Percentiles rank a stretch among this genome's conserved stretches.
phyloP scores from a whole-genome alignment of 2,888 invertebrate genomes.

The Tetranychus truncatus region DNA sequence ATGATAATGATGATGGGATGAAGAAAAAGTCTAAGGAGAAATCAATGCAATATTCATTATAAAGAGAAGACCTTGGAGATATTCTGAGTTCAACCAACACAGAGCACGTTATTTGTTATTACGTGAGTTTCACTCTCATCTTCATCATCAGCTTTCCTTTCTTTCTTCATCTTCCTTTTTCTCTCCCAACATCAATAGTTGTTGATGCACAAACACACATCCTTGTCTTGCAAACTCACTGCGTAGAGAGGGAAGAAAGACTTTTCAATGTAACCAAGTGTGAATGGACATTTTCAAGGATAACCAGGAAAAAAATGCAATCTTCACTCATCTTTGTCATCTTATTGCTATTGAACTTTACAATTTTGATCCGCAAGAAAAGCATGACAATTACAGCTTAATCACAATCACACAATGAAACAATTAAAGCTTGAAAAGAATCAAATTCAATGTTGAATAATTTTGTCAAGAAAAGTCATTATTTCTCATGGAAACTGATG shows the following conservation, averaged over 20 bases:
- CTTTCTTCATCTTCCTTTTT: too few species aligned
- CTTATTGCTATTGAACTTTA: too few species aligned
- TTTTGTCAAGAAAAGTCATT: too few species aligned
- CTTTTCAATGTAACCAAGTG: background rate
- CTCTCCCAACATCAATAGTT: background rate
- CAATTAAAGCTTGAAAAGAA: too few species aligned
- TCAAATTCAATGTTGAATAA: too few species aligned
- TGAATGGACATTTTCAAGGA: constrained; percentile 1
- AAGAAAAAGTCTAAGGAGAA: background rate
- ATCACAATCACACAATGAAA: background rate
- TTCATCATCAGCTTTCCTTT: background rate
- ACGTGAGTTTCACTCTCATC: background rate
- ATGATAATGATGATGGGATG: background rate
- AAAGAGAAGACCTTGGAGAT: background rate
- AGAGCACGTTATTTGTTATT: background rate
- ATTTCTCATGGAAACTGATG: too few species aligned
- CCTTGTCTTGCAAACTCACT: background rate
- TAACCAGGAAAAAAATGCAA: background rate
- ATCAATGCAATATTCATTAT: background rate
- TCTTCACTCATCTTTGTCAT: background rate
- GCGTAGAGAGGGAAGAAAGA: background rate
- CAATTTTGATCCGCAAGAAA: background rate
- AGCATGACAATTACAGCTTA: background rate
- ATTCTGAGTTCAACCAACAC: background rate
- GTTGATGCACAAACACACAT: background rate